Evolutionary conservation across 1,140 invertebrate species (phyloP), one percentile per base, ranked within the genome.

Genomic region (Drosophila nikananu): DNA sequence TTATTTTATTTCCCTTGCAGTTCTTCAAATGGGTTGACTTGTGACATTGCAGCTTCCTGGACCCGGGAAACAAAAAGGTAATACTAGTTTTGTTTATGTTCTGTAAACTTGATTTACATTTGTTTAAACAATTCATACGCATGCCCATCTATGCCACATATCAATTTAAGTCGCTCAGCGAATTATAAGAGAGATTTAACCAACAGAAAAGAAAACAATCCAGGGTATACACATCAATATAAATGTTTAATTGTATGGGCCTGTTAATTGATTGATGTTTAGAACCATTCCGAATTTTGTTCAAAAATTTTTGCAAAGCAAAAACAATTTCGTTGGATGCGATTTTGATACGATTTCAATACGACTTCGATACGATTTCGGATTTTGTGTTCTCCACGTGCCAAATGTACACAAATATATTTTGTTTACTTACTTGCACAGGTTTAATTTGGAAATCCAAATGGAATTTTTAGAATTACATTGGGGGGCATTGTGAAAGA

Each of bases 11-110:
- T 25, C 27, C 3, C 2, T 92, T 92, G 10, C 83, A 92, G 91
- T 92, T 91, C 79, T 87, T 92, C 91, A 92, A 90, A 92, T 92
- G 91, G 91, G 91, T 92, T 92, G 91, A 92, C 77, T 92, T 92
- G 91, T 84, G 89, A 92, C 65, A 89, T 80, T 81, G 77, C 72
- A 86, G 73, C 86, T 89, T 92, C 91, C 91, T 92, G 91, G 83
- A 92, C 91, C 91, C 91, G 91, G 91, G 91, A 92, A 91, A 83
- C 86, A 92, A 92, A 57, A 92, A 92, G 91, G 91, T 92, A 81
- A 23, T 7, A 27, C 32, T 67, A 17, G 15, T 2, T 5, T 13
- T 32, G 49, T 52, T 52, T 52, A 66, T 19, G 5, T 46, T n/a
- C 2, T 10, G 19, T 3, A 25, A n/a, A 58, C 23, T 19, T 46